These are phyloP conservation scores for Bombycilla garrulus DNA, from an alignment of 2,113 vertebrate species.

Conservation along the genomic window DNA sequence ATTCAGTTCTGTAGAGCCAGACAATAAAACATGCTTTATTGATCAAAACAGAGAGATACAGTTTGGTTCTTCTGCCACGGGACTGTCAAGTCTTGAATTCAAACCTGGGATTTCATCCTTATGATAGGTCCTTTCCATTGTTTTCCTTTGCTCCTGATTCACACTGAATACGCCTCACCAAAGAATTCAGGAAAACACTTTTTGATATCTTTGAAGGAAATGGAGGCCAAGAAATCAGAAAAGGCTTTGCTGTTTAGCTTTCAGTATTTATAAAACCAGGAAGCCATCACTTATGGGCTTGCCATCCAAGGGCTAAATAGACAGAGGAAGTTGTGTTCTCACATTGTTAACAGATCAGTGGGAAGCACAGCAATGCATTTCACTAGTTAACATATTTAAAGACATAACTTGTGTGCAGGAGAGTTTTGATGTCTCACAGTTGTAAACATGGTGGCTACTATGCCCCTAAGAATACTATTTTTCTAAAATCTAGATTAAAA, in stretches of 20 bases:
- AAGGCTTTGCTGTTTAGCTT: conserved; percentile 14
- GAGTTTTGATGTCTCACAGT: neutral
- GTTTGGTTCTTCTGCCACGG: neutral
- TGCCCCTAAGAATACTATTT: neutral
- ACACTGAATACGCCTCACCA: neutral
- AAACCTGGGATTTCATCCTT: neutral
- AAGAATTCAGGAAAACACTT: conserved; percentile 30
- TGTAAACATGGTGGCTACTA: neutral
- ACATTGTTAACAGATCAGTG: neutral
- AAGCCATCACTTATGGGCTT: conserved; percentile 21
- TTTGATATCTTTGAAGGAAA: conserved; percentile 47
- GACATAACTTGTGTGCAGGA: neutral
- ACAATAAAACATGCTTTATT: neutral
- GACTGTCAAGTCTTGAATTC: neutral
- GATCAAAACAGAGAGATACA: neutral
- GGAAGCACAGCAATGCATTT: neutral
- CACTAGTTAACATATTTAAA: neutral
- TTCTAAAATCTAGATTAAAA: neutral
- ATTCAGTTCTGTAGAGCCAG: neutral
- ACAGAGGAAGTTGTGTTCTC: neutral
- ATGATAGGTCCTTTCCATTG: neutral
- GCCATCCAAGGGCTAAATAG: conserved; percentile 8
- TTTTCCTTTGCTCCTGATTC: neutral
- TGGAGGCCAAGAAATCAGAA: conserved; percentile 34
- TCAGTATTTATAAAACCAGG: conserved; percentile 49